phyloP scores from a whole-genome alignment of 92 coral and sea anemone species.

The Parazoanthus swiftii region DNA sequence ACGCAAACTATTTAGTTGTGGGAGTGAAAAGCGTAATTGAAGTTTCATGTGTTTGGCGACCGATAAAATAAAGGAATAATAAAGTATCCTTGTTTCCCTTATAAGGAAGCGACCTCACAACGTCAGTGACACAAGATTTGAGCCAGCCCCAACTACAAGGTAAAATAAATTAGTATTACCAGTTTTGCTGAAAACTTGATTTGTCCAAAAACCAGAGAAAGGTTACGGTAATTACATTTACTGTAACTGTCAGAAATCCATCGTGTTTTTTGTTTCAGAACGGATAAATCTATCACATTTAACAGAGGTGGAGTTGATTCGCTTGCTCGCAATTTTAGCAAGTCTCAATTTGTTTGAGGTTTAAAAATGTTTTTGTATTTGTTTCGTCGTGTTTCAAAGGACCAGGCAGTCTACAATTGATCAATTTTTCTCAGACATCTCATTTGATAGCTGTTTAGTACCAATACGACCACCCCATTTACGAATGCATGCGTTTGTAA shows the following conservation, averaged over 20 bases:
- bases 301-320: background rate
- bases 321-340: background rate
- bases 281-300: background rate
- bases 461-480: background rate
- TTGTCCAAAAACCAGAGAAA: background rate
- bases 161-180: background rate
- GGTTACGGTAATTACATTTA: background rate
- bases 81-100: no score
- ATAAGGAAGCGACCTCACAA: no score
- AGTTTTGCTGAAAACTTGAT: no score
- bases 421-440: no score
- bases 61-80: no score
- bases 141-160: constrained; percentile 29
- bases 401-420: background rate
- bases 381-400: background rate
- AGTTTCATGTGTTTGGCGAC: no score
- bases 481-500: background rate
- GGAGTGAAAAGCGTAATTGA: no score
- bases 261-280: background rate
- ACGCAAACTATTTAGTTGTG: no score
- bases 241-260: background rate
- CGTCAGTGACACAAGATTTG: background rate
- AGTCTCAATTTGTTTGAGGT: no score
- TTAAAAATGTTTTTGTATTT: no score
- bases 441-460: background rate